Base-by-base conservation (phyloP, 30 jellyfish, hydroid and myxozoan species). In the Pelagia noctiluca region DNA sequence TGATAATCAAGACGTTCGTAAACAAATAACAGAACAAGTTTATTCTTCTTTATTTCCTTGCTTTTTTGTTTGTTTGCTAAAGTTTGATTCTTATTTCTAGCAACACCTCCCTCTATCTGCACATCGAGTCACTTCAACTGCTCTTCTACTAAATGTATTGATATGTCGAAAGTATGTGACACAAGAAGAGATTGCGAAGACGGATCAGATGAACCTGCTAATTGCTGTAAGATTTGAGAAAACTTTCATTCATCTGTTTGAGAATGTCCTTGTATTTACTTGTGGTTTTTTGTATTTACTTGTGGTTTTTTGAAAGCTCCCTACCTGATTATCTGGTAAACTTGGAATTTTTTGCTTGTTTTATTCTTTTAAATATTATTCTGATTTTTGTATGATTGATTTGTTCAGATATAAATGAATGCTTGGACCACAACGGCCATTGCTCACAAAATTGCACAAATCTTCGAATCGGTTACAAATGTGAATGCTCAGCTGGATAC, bases 151-250 rank as follows among this genome's bases (percentile, higher is more conserved):
- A 72, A 42, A 46, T 90, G 97, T 47, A 84, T 90, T 42, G 91
- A 82, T 2, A 62, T 11, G 26, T 30, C 84, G 34, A 84, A 84
- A 50, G 97, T 90, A 2, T 90, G 97, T 46, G 76, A 90, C 35
- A 46, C 37, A 13, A 68, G 19, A 2, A 42, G 67, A 22, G 92
- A 90, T 42, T 90, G 97, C 63, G 85, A 92, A 0, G 85, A 88
- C 48, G 92, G 90, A 21, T 95, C 71, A 74, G 97, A 90, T 64
- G 97, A 90, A 71, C 96, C 96, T 0, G 79, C 95, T 5, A 75
- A 90, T 60, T 91, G 98, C 92, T 91, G 96, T 86, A 76, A 75
- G 96, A 75, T 22, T 71, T 49, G 22, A 2, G 37, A 19, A 8
- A 19, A 8, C 11, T 8, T 47, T 19, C 19, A 11, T 47, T 19